Evolutionary conservation across 2,888 invertebrate genomes (phyloP).

Genomic region (Protonemura montana): DNA sequence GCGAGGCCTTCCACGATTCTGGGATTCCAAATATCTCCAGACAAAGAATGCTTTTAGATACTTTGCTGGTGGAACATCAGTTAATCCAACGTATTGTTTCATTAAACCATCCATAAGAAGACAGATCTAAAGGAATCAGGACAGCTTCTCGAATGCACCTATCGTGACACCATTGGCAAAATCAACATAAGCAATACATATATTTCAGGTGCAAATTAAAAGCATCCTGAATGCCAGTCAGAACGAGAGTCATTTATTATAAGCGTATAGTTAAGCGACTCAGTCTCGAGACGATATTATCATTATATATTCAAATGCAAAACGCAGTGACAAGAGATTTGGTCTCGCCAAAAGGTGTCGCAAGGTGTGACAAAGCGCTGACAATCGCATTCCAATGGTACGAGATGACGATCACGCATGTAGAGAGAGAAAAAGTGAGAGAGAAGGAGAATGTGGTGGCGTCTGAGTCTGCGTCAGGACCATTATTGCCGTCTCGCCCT

Average conservation of each 20-base stretch:
- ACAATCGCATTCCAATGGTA: not conserved
- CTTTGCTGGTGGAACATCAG: not conserved
- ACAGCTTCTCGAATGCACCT: not conserved
- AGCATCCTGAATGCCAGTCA: not conserved
- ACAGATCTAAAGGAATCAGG: too few relatives aligned
- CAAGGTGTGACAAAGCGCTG: slow-evolving; percentile 18
- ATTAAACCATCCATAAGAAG: not conserved
- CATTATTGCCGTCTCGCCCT: not conserved
- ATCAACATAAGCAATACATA: not conserved
- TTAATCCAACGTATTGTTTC: not conserved
- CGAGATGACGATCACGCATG: not conserved
- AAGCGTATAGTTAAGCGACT: not conserved
- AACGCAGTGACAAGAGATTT: not conserved
- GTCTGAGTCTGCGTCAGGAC: not conserved
- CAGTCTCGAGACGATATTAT: not conserved
- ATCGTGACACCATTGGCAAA: not conserved
- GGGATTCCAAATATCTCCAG: not conserved
- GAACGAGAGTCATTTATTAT: not conserved
- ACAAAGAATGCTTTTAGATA: not conserved
- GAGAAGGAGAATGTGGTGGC: too few relatives aligned
- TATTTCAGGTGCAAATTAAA: not conserved
- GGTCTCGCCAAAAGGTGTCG: not conserved
- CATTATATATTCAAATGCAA: slow-evolving; percentile 2
- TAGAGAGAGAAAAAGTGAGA: not conserved
- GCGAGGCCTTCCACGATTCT: not conserved